Evolutionary conservation across 2,797 vertebrate genomes (phyloP), one percentile per base, ranked within the genome.

Genomic region (Buphagus erythrorhynchus): DNA sequence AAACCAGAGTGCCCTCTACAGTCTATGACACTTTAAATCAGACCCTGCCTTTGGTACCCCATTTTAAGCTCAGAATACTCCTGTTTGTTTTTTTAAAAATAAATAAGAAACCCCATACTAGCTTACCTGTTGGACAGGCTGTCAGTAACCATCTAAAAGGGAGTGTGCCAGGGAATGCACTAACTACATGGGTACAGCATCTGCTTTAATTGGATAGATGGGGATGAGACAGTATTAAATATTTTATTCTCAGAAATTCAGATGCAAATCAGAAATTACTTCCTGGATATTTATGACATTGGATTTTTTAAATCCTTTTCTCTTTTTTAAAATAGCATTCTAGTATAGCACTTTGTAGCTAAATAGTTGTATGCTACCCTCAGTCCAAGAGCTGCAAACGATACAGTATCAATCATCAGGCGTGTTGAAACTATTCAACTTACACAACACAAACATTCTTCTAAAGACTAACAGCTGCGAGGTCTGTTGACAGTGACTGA

Each of bases 371-470:
- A 65, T 14, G 33, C 59, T 54, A 46, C 11, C 87, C 45, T 90
- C 65, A 79, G 78, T 35, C 62, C 83, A 86, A 88, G 79, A 74
- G 33, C 65, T 67, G 68, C 57, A 88, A 52, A n/a, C 8, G 10
- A 71, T 40, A 36, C 2, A 3, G n/a, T 24, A 57, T 16, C 46
- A 33, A 21, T 43, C 33, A 77, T 3, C 0, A 0, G 35, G 72
- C 88, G 75, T 9, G 26, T 3, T 65, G 58, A 82, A 82, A 67
- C 31, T 26, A 54, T 25, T 68, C 43, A 48, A 75, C 17, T 86
- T 54, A n/a, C 18, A 63, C 24, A 36, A 87, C 24, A 84, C 46
- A 81, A 46, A 45, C 43, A 72, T 46, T 78, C 40, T 86, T 69
- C 78, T 65, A 35, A 51, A 89, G 65, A 68, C 20, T 31, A 85